Base-by-base conservation (phyloP, 2,113 vertebrate species). In the Myotis yumanensis region DNA sequence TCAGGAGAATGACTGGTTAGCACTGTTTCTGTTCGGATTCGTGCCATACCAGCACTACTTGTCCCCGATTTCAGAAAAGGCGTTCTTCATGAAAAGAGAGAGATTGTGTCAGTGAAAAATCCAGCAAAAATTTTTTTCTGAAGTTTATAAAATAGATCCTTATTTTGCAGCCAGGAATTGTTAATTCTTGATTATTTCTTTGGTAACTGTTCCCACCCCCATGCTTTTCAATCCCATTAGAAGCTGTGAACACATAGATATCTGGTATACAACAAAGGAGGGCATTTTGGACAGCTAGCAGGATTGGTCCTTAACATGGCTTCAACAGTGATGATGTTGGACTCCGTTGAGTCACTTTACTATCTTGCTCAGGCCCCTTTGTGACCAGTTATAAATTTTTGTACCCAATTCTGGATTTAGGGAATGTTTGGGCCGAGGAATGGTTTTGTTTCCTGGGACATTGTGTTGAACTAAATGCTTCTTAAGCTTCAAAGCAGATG, bases 51-150 rank as follows among this genome's bases (percentile, higher is more conserved):
- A 54, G 37, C 30, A 86, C 11, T 1, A 5, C 30, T 92, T 86
- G n/a, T 82, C 46, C 18, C 23, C 15, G 64, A 0, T 91, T 89
- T 95, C 32, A 85, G 37, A 79, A 95, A 94, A 83, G 51, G 4
- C 18, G 76, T 12, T 87, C 51, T 12, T 89, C 43, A 84, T 79
- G 37, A 79, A 82, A 89, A 91, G 30, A 57, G 22, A 91, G 30
- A 48, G 22, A 64, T 15, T 76, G 37, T 95, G 94, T 95, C 48
- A n/a, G 23, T 52, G 66, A 37, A 89, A 96, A 90, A 83, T 82
- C 91, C 51, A 95, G 23, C 14, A 94, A 59, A 40, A 35, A 18
- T 25, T 43, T 52, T 76, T 82, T 93, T 66, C 84, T 43, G 22
- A 89, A 52, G 18, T 87, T 88, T 93, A 66, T 85, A 69, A 93